Evolutionary conservation across 2,888 invertebrate genomes (phyloP).

Genomic region (Cerastis leucographa): DNA sequence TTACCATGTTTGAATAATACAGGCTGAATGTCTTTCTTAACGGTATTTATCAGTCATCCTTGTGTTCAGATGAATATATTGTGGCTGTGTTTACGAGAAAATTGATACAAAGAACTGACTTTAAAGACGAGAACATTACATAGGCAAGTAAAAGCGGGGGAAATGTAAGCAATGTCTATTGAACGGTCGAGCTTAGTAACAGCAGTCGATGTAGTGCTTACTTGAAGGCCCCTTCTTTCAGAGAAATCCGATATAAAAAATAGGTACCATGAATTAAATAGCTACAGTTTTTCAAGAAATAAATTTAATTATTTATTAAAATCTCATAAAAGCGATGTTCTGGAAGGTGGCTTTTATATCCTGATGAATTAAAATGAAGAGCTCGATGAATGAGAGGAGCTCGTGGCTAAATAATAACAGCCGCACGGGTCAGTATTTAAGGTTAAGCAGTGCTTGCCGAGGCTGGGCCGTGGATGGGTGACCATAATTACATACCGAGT

Average conservation of each 20-base stretch:
- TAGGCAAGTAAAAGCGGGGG: background rate
- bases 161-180: conserved; percentile 9
- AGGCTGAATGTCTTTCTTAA: conserved; percentile 23
- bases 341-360: background rate
- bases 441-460: too few species aligned
- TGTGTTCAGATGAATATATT: conserved; percentile 36
- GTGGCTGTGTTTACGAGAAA: conserved; percentile 2
- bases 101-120: conserved; percentile 35
- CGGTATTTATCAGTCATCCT: conserved; percentile 23
- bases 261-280: background rate
- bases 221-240: background rate
- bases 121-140: conserved; percentile 2
- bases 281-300: background rate
- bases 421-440: too few species aligned
- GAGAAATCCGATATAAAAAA: conserved; percentile 2
- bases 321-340: background rate
- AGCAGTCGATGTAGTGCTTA: background rate
- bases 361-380: background rate
- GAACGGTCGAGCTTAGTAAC: conserved; percentile 1
- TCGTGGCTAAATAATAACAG: too few species aligned
- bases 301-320: background rate
- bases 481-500: too few species aligned
- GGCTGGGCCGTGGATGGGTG: too few species aligned
- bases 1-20: conserved; percentile 31
- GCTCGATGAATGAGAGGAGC: too few species aligned